Conservation (phyloP, 2,888 invertebrate species). For the Eucera pruinosa region DNA sequence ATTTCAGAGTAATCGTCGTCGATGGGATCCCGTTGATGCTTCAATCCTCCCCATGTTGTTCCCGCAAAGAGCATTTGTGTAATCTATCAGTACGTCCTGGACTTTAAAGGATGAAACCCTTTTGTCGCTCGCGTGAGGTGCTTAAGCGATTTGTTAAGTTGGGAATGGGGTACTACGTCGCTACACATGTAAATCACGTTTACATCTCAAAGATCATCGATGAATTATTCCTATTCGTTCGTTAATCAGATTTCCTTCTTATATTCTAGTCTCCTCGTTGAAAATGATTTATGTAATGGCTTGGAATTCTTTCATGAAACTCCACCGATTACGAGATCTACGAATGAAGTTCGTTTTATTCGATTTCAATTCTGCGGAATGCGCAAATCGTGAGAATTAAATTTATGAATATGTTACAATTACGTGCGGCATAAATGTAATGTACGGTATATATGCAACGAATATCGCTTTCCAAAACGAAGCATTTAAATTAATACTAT, state of each 20-base stretch:
- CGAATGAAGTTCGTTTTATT: too few relatives aligned
- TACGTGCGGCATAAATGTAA: too few relatives aligned
- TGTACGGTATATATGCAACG: too few relatives aligned
- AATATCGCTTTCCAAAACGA: too few relatives aligned
- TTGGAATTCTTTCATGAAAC: too few relatives aligned
- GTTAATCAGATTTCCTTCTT: not conserved
- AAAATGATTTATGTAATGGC: too few relatives aligned
- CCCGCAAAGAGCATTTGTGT: constrained; percentile 80
- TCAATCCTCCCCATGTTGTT: constrained; percentile 60
- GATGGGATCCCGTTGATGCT: constrained; percentile 52
- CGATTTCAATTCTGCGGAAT: too few relatives aligned
- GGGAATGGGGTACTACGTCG: constrained; percentile 64
- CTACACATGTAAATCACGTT: constrained; percentile 8
- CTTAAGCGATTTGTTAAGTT: constrained; percentile 81
- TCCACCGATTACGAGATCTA: too few relatives aligned
- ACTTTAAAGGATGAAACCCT: constrained; percentile 81
- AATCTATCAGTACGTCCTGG: constrained; percentile 77
- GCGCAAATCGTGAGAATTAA: too few relatives aligned
- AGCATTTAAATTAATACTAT: too few relatives aligned
- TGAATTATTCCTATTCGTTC: not conserved
- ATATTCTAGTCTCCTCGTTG: not conserved
- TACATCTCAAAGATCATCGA: not conserved
- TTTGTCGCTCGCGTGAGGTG: constrained; percentile 80
- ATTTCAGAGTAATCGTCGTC: constrained; percentile 68
- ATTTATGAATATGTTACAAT: too few relatives aligned